Evolutionary conservation across 1,140 invertebrate genomes (phyloP).

Genomic region (Pinna nobilis): DNA sequence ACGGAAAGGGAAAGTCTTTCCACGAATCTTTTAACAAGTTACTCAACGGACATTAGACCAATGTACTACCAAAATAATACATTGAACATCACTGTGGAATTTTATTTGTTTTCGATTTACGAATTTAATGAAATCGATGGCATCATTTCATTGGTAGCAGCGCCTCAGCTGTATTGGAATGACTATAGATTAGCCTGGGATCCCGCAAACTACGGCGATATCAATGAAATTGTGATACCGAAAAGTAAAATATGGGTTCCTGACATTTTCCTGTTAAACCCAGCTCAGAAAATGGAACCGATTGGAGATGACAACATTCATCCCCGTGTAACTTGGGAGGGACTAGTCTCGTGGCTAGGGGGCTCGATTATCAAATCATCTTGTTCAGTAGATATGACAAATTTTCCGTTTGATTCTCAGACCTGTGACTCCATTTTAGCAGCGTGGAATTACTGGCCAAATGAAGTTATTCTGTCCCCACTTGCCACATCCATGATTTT

Average conservation of each 20-base stretch:
- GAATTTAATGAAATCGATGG: slow-evolving; percentile 6
- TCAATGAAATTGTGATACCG: not conserved
- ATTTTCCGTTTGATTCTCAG: slow-evolving; percentile 58
- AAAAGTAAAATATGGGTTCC: slow-evolving; percentile 3
- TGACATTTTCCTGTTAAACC: not conserved
- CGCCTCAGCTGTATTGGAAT: not conserved
- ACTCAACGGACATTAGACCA: not conserved
- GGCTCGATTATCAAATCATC: slow-evolving; percentile 86
- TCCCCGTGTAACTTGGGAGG: not conserved
- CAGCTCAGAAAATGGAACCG: not conserved
- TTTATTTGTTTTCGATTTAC: not conserved
- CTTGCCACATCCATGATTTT: not conserved
- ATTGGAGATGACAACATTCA: not conserved
- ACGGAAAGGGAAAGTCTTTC: not conserved
- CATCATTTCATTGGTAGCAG: not conserved
- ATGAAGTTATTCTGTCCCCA: not conserved
- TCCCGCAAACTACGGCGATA: no score
- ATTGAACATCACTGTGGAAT: not conserved
- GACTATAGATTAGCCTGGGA: slow-evolving; percentile 7
- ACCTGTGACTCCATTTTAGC: slow-evolving; percentile 40
- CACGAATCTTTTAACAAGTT: not conserved
- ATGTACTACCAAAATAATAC: not conserved
- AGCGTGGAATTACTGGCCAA: slow-evolving; percentile 2
- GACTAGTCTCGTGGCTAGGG: not conserved
- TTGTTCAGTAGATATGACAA: slow-evolving; percentile 46